phyloP scores from a whole-genome alignment of 2,113 vertebrate species.

The Sceloporus tristichus region DNA sequence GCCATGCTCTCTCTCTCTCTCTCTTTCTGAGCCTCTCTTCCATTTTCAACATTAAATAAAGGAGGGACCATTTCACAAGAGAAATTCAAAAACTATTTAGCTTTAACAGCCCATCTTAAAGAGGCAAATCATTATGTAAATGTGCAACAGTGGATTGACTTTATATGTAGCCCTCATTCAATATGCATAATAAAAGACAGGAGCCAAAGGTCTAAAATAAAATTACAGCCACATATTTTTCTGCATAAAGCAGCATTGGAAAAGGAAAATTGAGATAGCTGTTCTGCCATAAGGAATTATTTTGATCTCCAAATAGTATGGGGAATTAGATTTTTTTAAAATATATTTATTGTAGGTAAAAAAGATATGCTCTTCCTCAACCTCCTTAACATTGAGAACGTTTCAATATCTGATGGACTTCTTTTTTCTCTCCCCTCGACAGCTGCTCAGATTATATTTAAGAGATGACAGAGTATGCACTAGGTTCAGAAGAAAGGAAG shows the following conservation, averaged over 20 bases:
- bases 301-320: slow-evolving; percentile 58
- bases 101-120: slow-evolving; percentile 66
- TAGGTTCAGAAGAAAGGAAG: slow-evolving; percentile 18
- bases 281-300: slow-evolving; percentile 57
- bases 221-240: slow-evolving; percentile 43
- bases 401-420: not conserved
- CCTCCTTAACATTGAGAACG: not conserved
- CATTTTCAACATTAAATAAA: slow-evolving; percentile 64
- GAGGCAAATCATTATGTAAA: slow-evolving; percentile 72
- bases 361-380: slow-evolving; percentile 3
- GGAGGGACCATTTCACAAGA: slow-evolving; percentile 57
- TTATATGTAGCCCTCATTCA: slow-evolving; percentile 1
- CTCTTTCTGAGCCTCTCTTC: slow-evolving; percentile 31
- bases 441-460: not conserved
- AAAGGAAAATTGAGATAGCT: slow-evolving; percentile 38
- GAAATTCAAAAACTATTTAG: slow-evolving; percentile 65
- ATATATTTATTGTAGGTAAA: slow-evolving; percentile 12
- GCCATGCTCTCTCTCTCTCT: too few species aligned
- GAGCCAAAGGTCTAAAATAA: slow-evolving; percentile 36
- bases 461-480: not conserved
- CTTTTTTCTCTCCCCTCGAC: not conserved
- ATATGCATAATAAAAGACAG: slow-evolving; percentile 70
- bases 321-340: slow-evolving; percentile 35
- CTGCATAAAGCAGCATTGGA: slow-evolving; percentile 45
- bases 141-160: slow-evolving; percentile 26